A percentile compares a stretch with the other conserved stretches of the same genome.
Conservation (phyloP, 2,888 invertebrate species). For the Philaethria dido region DNA sequence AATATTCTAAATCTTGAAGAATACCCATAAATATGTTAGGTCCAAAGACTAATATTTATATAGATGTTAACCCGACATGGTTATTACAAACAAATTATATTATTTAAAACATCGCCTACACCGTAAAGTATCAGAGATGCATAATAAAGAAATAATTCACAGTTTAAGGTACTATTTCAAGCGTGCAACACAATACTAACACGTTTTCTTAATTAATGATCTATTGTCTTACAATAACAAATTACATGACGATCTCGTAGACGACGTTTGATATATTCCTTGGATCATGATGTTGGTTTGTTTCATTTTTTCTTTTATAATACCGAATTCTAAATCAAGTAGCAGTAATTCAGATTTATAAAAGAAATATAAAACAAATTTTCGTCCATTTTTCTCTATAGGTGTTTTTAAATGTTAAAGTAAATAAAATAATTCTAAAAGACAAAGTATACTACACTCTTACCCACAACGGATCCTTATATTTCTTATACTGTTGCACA, state of each 20-base stretch:
- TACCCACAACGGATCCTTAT: conserved; percentile 36
- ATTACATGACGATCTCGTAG: background rate
- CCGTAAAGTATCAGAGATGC: background rate
- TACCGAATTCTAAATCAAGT: conserved; percentile 41
- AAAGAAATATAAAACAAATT: conserved; percentile 37
- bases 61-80: no score
- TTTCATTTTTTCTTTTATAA: conserved; percentile 41
- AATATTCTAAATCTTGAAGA: no score
- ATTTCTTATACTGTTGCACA: conserved; percentile 33
- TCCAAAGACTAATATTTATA: no score
- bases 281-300: conserved; percentile 20
- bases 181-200: background rate
- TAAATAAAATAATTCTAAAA: conserved; percentile 22
- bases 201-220: conserved; percentile 5
- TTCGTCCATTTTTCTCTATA: background rate
- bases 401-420: background rate
- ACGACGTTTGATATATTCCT: background rate
- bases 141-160: background rate
- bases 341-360: conserved; percentile 43
- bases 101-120: no score
- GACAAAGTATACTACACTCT: conserved; percentile 26
- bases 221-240: conserved; percentile 8
- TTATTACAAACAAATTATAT: no score
- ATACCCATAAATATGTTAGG: no score
- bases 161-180: background rate